These are phyloP conservation scores for Mactromeris polynyma DNA, from an alignment of 2,888 invertebrate species.

Conservation along the genomic window DNA sequence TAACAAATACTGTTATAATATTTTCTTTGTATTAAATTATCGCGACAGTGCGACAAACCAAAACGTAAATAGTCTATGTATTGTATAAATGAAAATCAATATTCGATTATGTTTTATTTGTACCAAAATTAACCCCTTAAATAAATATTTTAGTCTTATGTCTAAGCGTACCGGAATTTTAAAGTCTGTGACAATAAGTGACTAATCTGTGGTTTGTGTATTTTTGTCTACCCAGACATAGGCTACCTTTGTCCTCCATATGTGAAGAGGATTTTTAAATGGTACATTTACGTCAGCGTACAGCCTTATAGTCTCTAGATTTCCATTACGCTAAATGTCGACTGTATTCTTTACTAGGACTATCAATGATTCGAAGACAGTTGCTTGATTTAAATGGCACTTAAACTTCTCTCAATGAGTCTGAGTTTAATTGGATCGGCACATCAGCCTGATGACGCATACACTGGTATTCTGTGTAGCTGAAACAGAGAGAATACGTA, in stretches of 20 bases:
- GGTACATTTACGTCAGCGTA: not conserved
- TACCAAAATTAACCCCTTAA: not conserved
- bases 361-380: too few relatives aligned
- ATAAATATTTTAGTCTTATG: not conserved
- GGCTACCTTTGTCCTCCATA: not conserved
- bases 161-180: not conserved
- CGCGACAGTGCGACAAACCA: not conserved
- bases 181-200: not conserved
- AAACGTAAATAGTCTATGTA: not conserved
- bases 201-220: not conserved
- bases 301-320: not conserved
- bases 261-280: not conserved
- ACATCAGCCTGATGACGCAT: too few relatives aligned
- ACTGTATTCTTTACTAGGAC: too few relatives aligned
- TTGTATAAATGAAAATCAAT: not conserved
- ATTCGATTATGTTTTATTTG: not conserved
- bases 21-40: not conserved
- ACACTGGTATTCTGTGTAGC: too few relatives aligned
- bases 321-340: not conserved
- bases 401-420: too few relatives aligned
- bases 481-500: too few relatives aligned
- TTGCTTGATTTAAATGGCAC: too few relatives aligned
- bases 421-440: too few relatives aligned
- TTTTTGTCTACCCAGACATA: not conserved
- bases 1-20: not conserved